Evolutionary conservation across 2,888 invertebrate species (phyloP).

Genomic region (Dioctria rufipes): DNA sequence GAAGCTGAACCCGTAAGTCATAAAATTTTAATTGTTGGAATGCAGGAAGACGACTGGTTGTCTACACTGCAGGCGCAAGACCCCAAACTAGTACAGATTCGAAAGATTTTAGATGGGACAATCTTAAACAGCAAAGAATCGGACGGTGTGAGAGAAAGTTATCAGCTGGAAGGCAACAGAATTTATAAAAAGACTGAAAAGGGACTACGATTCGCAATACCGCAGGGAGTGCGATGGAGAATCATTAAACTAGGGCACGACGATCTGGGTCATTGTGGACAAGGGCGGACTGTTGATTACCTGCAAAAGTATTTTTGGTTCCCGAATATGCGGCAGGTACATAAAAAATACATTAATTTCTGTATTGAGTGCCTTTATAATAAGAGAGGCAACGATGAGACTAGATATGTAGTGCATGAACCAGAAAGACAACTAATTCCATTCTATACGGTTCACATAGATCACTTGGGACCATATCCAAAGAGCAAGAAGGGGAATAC

Average conservation of each 20-base stretch:
- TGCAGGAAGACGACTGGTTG: background rate
- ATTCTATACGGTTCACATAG: background rate
- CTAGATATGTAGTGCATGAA: too few relatives aligned
- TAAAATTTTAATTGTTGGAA: conserved; percentile 18
- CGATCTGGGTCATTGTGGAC: background rate
- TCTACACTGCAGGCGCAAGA: background rate
- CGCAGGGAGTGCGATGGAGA: conserved; percentile 50
- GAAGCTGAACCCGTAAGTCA: background rate
- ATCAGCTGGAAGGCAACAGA: background rate
- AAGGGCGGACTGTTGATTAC: conserved; percentile 48
- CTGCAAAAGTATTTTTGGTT: conserved; percentile 66
- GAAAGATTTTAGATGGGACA: conserved; percentile 40
- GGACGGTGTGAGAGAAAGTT: conserved; percentile 6
- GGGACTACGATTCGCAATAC: conserved; percentile 54
- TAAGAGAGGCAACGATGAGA: too few relatives aligned
- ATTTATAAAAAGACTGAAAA: conserved; percentile 17
- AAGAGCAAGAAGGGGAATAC: background rate
- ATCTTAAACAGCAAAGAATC: conserved; percentile 19
- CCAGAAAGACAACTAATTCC: background rate
- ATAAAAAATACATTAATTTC: conserved; percentile 66
- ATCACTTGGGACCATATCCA: conserved; percentile 13
- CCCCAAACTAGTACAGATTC: background rate
- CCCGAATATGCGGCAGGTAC: conserved; percentile 65
- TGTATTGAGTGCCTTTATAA: conserved; percentile 66
- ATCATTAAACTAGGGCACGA: too few relatives aligned